Base-by-base conservation (phyloP, 2,113 vertebrate species). In the Antechinus flavipes region DNA sequence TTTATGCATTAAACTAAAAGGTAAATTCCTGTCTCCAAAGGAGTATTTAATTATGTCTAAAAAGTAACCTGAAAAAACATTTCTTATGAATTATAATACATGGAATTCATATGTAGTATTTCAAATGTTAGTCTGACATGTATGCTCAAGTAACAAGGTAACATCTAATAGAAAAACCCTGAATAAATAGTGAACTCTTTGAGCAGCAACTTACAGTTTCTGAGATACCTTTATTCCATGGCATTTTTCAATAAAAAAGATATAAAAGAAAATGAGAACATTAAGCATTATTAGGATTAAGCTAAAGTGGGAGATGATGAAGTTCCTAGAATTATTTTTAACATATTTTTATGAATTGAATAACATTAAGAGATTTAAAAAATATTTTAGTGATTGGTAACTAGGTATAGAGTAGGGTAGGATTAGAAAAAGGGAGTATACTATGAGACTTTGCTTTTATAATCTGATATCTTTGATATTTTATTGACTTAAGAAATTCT, bases 301-400 rank as follows among this genome's bases (percentile, higher is more conserved):
- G 94, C 91, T 92, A 95, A 97, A 94, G 54, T 12, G 12, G 76
- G 12, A 95, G 5, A 25, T 23, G 93, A 95, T 92, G 16, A 91
- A 84, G 11, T 35, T 68, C 16, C 30, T 68, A 68, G 61, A 68
- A 68, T 68, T 68, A 68, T 68, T 35, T 35, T 35, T 68, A 35
- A 35, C 3, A 94, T 76, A 93, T 91, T 93, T 97, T 95, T 95
- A 91, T 96, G 27, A 93, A 23, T 9, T 89, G 90, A 12, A 55
- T 91, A 90, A 89, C 27, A 68, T 24, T 68, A 93, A 95, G 95
- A 96, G 47, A 95, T 58, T 92, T 92, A 58, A 84, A 92, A 92
- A 92, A 56, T 92, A 95, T 68, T 1, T 94, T 2, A 25, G 5
- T 89, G 94, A 84, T 11, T 95, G 89, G 30, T n/a, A 94, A 49